Base-by-base conservation (phyloP, 2,888 invertebrate genomes). In the Drosophila merina region DNA sequence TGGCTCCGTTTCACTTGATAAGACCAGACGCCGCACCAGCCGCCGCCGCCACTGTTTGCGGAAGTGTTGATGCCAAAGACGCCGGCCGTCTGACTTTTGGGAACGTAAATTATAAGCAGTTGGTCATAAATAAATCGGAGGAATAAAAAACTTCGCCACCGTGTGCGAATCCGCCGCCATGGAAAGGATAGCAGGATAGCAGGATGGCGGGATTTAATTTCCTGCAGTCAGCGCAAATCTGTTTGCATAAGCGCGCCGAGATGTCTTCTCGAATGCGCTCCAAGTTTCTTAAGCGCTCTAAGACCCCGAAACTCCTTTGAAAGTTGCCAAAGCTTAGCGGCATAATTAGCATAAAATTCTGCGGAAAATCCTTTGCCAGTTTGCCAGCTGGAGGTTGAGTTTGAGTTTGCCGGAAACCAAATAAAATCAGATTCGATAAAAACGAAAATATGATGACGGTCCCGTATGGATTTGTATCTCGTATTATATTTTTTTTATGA, bases 321-420 rank as follows among this genome's bases (percentile, higher is more conserved):
- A 83, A 86, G 86, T 86, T 81, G 57, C 72, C 75, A 33, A 60
- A 72, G 74, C 79, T 78, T 81, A 84, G 75, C 79, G 74, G 67
- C 57, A 73, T 85, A 87, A 87, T 82, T 82, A 82, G 75, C 82
- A 82, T 85, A 85, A 76, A 76, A 85, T 71, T 81, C 79, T 44
- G 68, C 47, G 62, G 67, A 56, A 82, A 86, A 87, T 74, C 75
- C 71, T 63, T 69, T 69, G 62, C 54, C 57, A 28, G 14, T 36
- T 0, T 20, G 38, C 25, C 60, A 10, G 9, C 36, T n/a, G 14
- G 8, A 14, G 51, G 6, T 52, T 25, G 28, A 8, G 20, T 4
- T 25, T 14, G 10, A 30, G 20, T 9, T 12, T 10, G 48, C 28
- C 49, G 48, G 57, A 52, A 69, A 48, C 45, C 28, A 40, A 52